Conservation (phyloP, 2,113 vertebrate genomes). For the Ameiurus melas region DNA sequence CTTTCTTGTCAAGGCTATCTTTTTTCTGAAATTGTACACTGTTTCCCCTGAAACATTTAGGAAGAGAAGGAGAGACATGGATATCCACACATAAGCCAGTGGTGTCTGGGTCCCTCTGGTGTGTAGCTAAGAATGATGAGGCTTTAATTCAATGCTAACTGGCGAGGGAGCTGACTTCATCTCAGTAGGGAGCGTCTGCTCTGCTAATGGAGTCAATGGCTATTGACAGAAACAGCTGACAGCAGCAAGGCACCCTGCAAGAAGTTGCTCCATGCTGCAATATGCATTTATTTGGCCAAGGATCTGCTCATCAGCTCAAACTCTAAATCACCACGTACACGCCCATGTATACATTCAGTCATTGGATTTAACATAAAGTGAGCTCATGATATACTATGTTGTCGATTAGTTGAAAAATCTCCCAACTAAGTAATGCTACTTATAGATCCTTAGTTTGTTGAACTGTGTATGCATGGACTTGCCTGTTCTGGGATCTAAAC, state of each 20-base stretch:
- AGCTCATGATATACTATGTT: background rate
- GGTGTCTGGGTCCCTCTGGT: slow-evolving; percentile 20
- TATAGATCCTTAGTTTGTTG: background rate
- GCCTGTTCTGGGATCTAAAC: slow-evolving; percentile 7
- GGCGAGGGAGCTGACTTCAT: slow-evolving; percentile 44
- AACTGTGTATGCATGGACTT: background rate
- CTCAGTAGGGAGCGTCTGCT: slow-evolving; percentile 38
- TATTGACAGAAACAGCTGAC: slow-evolving; percentile 52
- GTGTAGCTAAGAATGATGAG: slow-evolving; percentile 38
- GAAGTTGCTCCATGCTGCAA: slow-evolving; percentile 48
- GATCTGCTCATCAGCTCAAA: slow-evolving; percentile 40
- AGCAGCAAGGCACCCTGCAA: slow-evolving; percentile 43
- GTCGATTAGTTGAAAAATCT: slow-evolving; percentile 1
- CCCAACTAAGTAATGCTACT: background rate
- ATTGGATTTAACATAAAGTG: slow-evolving; percentile 23
- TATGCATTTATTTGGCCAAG: slow-evolving; percentile 45
- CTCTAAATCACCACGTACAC: slow-evolving; percentile 29
- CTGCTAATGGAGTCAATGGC: slow-evolving; percentile 44
- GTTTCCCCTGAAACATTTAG: background rate
- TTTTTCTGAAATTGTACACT: background rate
- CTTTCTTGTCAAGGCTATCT: background rate
- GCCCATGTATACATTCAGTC: background rate
- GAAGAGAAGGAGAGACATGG: background rate
- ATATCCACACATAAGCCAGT: slow-evolving; percentile 9
- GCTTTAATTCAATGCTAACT: slow-evolving; percentile 45